Evolutionary conservation across 2,888 invertebrate genomes (phyloP), one percentile per base, ranked within the genome.

Genomic region (Brenthis hecate): DNA sequence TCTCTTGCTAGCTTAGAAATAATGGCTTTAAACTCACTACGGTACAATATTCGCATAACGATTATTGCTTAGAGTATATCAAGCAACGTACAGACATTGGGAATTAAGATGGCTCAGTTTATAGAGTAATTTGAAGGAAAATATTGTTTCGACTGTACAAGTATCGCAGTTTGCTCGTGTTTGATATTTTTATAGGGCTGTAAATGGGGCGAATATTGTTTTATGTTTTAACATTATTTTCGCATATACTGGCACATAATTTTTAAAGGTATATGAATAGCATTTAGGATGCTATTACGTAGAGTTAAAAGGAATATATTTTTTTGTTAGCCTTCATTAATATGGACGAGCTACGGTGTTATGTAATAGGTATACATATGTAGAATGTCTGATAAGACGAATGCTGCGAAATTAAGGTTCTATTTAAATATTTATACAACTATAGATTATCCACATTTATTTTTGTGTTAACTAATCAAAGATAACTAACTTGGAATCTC

Each of bases 11-110:
- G 47, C 66, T 66, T 66, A 64, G 51, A 43, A 68, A 70, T 67
- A 67, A 68, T 67, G 51, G 48, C 57, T 63, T 50, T 63, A 51
- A 67, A 48, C 63, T 36, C 67, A 70, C 70, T 70, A 66, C 66
- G 70, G 72, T 68, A 73, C 73, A 75, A 73, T 43, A 76, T 77
- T 76, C 75, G 67, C 72, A 75, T 77, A 78, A 79, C 77, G 78
- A 76, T 76, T 80, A 83, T 82, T 79, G 79, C 79, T 73, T 77
- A 73, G 74, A 79, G 80, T 82, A 83, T 83, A 66, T 72, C 71
- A 69, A 68, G 71, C 65, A 68, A 70, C 53, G 66, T 66, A 61
- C 63, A 71, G 60, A 63, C 69, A 63, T 70, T 60, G 66, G n/a
- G 69, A 74, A 72, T 71, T 71, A 72, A 74, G 69, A 72, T 72